These are phyloP conservation scores for Dromococcyx pavoninus DNA, from an alignment of 2,797 vertebrate genomes.

Conservation along the genomic window DNA sequence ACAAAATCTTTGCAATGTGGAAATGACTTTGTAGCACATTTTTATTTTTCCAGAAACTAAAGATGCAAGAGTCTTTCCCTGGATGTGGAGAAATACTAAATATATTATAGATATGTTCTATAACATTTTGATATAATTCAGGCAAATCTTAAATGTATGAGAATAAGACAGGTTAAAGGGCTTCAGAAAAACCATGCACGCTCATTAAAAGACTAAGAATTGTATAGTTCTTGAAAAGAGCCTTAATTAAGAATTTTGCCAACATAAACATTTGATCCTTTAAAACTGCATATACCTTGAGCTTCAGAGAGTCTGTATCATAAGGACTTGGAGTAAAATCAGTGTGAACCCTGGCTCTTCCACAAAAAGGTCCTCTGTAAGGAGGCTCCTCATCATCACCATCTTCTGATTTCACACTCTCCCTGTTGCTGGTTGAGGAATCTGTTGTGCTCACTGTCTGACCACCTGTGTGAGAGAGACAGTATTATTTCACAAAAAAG, in stretches of 20 bases:
- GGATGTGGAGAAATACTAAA: background rate
- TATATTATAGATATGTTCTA: background rate
- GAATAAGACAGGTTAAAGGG: background rate
- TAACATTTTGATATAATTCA: background rate
- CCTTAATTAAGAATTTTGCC: background rate
- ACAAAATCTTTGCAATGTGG: background rate
- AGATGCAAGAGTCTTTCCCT: background rate
- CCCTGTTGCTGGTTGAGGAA: constrained; percentile 96
- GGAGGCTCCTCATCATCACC: constrained; percentile 96
- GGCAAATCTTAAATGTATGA: background rate
- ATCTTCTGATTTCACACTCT: constrained; percentile 98
- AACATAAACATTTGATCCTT: background rate
- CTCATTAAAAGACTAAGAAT: background rate
- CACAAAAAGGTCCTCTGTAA: constrained; percentile 95
- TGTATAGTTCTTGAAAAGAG: background rate
- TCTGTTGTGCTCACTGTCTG: constrained; percentile 98
- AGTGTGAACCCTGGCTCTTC: constrained; percentile 93
- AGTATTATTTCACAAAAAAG: background rate
- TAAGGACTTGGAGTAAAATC: constrained; percentile 98
- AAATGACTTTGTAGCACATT: background rate
- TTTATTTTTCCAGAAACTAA: background rate
- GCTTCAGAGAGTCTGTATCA: constrained; percentile 94
- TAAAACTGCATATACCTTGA: constrained; percentile 82
- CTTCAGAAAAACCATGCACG: background rate
- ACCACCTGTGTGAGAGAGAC: constrained; percentile 80